Percentiles rank a stretch among this genome's conserved stretches.
phyloP scores from a whole-genome alignment of 1,140 invertebrate species.

The Bradysia coprophila region DNA sequence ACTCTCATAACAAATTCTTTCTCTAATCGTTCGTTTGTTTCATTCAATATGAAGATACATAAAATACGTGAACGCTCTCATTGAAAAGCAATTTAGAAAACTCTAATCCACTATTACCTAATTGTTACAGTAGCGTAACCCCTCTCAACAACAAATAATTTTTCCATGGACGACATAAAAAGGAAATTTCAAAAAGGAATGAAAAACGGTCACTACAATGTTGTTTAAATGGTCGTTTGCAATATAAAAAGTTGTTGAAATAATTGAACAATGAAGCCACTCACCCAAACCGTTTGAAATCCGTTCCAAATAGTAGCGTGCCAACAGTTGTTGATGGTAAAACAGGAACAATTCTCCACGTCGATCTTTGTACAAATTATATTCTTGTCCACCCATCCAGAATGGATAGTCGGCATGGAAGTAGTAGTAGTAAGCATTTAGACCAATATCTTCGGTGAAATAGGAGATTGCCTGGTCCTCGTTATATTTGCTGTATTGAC shows the following conservation, averaged over 20 bases:
- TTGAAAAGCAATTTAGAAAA: no score
- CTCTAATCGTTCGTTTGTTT: no score
- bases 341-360: conserved; percentile 41
- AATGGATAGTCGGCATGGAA: conserved; percentile 29
- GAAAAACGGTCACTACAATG: conserved; percentile 28
- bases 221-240: conserved; percentile 19
- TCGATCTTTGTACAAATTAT: conserved; percentile 28
- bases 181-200: conserved; percentile 28
- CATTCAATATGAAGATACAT: no score
- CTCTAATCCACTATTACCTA: no score
- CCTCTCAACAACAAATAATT: no score
- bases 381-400: conserved; percentile 27
- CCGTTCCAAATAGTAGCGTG: conserved; percentile 45
- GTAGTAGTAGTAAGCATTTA: conserved; percentile 43
- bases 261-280: no score
- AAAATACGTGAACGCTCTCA: no score
- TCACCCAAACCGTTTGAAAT: conserved; percentile 35
- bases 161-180: no score
- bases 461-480: conserved; percentile 35
- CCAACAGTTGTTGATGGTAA: conserved; percentile 37
- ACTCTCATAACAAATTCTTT: no score
- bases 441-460: conserved; percentile 46
- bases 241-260: conserved; percentile 29
- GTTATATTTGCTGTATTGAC: conserved; percentile 25
- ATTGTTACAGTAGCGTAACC: no score